phyloP scores from a whole-genome alignment of 2,113 vertebrate species.

The Boulengeromyrus knoepffleri region DNA sequence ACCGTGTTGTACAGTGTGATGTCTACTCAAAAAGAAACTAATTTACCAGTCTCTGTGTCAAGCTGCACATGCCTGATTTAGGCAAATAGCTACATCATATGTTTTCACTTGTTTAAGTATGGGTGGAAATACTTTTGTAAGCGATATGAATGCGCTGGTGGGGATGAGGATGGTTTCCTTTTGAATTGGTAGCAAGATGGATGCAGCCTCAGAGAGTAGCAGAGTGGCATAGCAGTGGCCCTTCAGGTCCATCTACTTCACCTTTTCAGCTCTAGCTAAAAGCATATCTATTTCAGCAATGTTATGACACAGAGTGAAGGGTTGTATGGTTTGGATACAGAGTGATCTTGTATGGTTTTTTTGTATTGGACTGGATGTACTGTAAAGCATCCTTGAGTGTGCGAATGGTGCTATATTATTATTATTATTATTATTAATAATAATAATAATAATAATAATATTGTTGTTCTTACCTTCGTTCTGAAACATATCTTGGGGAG shows the following conservation, averaged over 20 bases:
- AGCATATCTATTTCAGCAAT: neutral
- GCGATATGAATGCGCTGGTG: neutral
- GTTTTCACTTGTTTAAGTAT: neutral
- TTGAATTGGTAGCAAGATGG: neutral
- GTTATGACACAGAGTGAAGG: neutral
- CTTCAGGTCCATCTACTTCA: too few species aligned
- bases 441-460: too few species aligned
- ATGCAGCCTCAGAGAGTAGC: neutral
- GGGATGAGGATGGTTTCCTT: neutral
- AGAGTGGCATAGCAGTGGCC: neutral
- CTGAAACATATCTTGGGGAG: too few species aligned
- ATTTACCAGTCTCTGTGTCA: neutral
- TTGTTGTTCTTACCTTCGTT: too few species aligned
- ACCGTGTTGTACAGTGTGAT: neutral
- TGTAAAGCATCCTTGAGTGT: neutral
- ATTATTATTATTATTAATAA: neutral
- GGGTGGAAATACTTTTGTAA: neutral
- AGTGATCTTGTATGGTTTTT: neutral
- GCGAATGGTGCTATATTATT: too few species aligned
- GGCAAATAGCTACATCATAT: neutral
- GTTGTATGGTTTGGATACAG: too few species aligned
- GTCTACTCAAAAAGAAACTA: neutral
- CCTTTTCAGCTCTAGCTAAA: too few species aligned
- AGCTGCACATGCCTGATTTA: neutral
- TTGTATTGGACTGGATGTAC: neutral